Base-by-base conservation (phyloP, 2,888 invertebrate species). In the Orthosia gothica region DNA sequence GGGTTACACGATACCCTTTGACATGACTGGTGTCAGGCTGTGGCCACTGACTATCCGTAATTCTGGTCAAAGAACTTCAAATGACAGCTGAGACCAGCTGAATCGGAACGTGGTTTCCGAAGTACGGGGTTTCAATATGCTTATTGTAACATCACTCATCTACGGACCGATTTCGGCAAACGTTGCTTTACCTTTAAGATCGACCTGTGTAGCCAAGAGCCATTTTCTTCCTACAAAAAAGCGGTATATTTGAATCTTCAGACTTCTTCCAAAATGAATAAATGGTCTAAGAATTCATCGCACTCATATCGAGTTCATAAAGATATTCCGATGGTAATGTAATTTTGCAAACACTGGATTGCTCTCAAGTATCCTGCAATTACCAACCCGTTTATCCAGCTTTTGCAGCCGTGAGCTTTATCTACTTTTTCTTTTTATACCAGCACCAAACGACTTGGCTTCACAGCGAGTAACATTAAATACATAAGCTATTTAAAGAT, bases 351-450 rank as follows among this genome's bases (percentile, higher is more conserved):
- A 58, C 15, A 26, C 32, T n/a, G 55, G 66, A 47, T 20, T 1
- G 7, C 12, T 32, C 13, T 61, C 15, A 20, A 40, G 47, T 40
- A 47, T n/a, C 59, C 45, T 18, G 55, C n/a, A 67, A 59, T 57
- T 67, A 47, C 20, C 1, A 77, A 82, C 55, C 61, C 2, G 69
- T 68, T 68, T 68, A 68, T 68, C 61, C 78, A 50, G 77, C 61
- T 62, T 68, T 77, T 68, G 52, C 47, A 32, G 23, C 13, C 32
- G 16, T 54, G 15, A 20, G n/a, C 5, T 52, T 74, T 15, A 15
- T 55, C 5, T 26, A 20, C 32, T 13, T 45, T 45, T 50, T 50
- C 5, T 26, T 76, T 67, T 52, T 66, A 26, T 59, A 40, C 7
- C 50, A 45, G 15, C 0, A 5, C 11, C 15, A 57, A 49, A 49